These are phyloP conservation scores for Xenentodon cancila DNA, from an alignment of 2,797 vertebrate species.

Conservation along the genomic window DNA sequence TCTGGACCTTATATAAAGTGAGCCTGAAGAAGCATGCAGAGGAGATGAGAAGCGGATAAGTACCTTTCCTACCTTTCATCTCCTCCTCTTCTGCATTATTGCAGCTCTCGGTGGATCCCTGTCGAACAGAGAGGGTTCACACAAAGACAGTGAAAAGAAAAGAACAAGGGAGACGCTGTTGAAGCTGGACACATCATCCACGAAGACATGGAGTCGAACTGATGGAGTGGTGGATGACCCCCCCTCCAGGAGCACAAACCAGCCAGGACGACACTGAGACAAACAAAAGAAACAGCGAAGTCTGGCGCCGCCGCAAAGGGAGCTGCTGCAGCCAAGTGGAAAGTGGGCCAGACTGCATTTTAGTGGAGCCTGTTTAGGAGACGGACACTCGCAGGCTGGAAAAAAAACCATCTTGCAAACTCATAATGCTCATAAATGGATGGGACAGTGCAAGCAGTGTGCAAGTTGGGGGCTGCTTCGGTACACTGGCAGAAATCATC, in stretches of 20 bases:
- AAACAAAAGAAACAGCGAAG: conserved; percentile 30
- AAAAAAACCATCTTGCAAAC: background rate
- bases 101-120: conserved; percentile 99
- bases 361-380: background rate
- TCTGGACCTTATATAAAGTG: conserved; percentile 29
- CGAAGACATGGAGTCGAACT: conserved; percentile 44
- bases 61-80: conserved; percentile 97
- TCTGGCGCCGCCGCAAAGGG: conserved; percentile 4
- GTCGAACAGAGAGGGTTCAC: conserved; percentile 44
- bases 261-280: conserved; percentile 68
- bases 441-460: conserved; percentile 14
- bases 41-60: conserved; percentile 76
- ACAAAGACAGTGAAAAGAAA: conserved; percentile 19
- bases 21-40: conserved; percentile 68
- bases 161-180: background rate
- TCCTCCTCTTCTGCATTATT: conserved; percentile 99
- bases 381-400: no score
- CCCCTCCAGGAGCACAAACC: conserved; percentile 80
- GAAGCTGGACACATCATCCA: conserved; percentile 23
- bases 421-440: conserved; percentile 1
- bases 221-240: conserved; percentile 53
- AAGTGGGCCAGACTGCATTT: conserved; percentile 6
- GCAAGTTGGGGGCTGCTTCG: background rate
- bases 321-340: conserved; percentile 6
- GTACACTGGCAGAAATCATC: background rate